A percentile compares a stretch with the other conserved stretches of the same genome.
Conservation (phyloP, 2,888 invertebrate species). For the Platycheirus rosarum region DNA sequence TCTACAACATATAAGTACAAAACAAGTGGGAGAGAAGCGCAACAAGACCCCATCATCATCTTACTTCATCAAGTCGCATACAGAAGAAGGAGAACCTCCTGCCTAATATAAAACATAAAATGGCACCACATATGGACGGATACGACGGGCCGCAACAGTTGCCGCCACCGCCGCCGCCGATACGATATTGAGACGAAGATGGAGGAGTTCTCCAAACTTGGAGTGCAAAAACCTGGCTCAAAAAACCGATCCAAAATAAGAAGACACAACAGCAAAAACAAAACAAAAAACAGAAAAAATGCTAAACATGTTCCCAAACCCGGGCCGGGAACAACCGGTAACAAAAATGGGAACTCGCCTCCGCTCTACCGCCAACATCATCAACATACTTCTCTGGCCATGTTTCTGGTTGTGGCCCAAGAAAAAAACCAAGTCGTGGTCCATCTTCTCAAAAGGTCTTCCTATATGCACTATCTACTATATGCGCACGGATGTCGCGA, state of each 20-base stretch:
- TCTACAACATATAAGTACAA: slow-evolving; percentile 18
- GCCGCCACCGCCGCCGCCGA: slow-evolving; percentile 32
- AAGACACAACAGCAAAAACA: slow-evolving; percentile 5
- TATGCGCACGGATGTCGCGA: slow-evolving; percentile 64
- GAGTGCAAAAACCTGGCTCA: slow-evolving; percentile 64
- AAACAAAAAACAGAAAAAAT: slow-evolving; percentile 61
- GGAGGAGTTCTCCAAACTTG: slow-evolving; percentile 72
- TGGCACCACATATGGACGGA: slow-evolving; percentile 70
- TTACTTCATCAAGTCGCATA: slow-evolving; percentile 19
- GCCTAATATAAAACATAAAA: slow-evolving; percentile 73
- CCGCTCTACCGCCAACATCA: no score
- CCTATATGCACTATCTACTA: slow-evolving; percentile 29
- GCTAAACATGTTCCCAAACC: slow-evolving; percentile 62
- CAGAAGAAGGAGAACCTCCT: slow-evolving; percentile 50
- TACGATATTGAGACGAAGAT: slow-evolving; percentile 69
- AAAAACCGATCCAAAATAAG: slow-evolving; percentile 39
- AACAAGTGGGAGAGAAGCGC: slow-evolving; percentile 55
- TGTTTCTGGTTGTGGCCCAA: slow-evolving; percentile 13
- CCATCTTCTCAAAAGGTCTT: slow-evolving; percentile 63
- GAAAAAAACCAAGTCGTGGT: slow-evolving; percentile 44
- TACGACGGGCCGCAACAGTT: slow-evolving; percentile 22
- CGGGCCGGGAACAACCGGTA: slow-evolving; percentile 61
- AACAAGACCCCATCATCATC: slow-evolving; percentile 34
- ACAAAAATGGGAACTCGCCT: slow-evolving; percentile 59
- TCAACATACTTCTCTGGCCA: neutral